Evolutionary conservation across 2,888 invertebrate species (phyloP), one percentile per base, ranked within the genome.

Genomic region (Macropis europaea): DNA sequence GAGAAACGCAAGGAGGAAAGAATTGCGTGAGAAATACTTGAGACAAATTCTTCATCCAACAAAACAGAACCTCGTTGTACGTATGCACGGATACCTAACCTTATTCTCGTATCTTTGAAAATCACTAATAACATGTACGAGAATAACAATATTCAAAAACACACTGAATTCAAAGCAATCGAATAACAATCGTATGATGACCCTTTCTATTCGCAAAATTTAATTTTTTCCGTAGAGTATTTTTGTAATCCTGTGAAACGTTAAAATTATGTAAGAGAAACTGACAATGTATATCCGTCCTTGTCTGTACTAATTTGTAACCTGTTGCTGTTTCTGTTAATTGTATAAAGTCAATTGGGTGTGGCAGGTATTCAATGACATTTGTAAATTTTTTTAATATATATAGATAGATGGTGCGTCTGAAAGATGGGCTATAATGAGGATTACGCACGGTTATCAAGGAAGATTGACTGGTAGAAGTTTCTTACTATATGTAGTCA

Each of bases 401-500:
- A 22, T n/a, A 15, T 2, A 97, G 97, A 95, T 97, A 88, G 97
- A 97, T 90, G 90, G 94, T n/a, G 95, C 94, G 7, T 77, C 96
- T 2, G 94, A 95, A 83, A 93, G 95, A 56, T 96, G 93, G 86
- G 91, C 93, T 86, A 92, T 96, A 0, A 93, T 96, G 93, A 93
- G 93, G 88, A 92, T 92, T 0, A 92, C 92, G 5, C 90, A 92
- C 53, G 92, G 91, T 73, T 94, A 95, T 0, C 91, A 93, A 84
- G 96, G 96, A 86, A 92, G 92, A 84, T 93, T 95, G 0, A 94
- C 93, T 1, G 7, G 4, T 0, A 0, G 7, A 17, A 13, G 13
- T 1, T 30, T 42, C 0, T 0, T 73, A 1, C 0, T 32, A 0
- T 38, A 7, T 3, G 15, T 3, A 3, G 19, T 1, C 1, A 0